Conservation (phyloP, 2,113 vertebrate species). For the Kryptolebias marmoratus region DNA sequence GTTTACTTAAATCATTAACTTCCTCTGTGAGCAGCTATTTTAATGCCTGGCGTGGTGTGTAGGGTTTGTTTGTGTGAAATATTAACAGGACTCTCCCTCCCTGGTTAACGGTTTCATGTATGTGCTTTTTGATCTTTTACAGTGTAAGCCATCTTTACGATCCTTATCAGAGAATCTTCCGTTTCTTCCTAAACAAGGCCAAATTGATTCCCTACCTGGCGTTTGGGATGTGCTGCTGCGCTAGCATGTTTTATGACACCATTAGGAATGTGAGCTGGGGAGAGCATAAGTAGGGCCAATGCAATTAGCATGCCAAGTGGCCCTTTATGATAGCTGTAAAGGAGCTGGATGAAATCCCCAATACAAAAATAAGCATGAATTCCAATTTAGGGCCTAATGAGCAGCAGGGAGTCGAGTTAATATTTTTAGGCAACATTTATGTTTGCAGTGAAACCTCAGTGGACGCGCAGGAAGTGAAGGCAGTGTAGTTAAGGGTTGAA, state of each 20-base stretch:
- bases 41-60: slow-evolving; percentile 38
- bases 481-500: slow-evolving; percentile 65
- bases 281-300: slow-evolving; percentile 74
- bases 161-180: slow-evolving; percentile 70
- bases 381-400: slow-evolving; percentile 74
- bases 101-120: slow-evolving; percentile 28
- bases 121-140: slow-evolving; percentile 47
- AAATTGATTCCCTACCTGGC: slow-evolving; percentile 74
- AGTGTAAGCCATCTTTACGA: slow-evolving; percentile 51
- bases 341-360: slow-evolving; percentile 67
- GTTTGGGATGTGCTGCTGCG: slow-evolving; percentile 70
- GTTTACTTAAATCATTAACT: slow-evolving; percentile 63
- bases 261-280: slow-evolving; percentile 77
- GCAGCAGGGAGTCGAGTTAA: slow-evolving; percentile 66
- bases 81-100: slow-evolving; percentile 11
- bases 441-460: slow-evolving; percentile 60
- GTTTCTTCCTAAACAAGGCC: slow-evolving; percentile 76
- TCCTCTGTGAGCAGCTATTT: slow-evolving; percentile 44
- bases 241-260: slow-evolving; percentile 80
- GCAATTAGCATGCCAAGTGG: slow-evolving; percentile 81
- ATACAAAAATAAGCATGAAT: slow-evolving; percentile 75
- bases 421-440: slow-evolving; percentile 75
- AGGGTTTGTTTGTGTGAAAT: not conserved
- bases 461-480: slow-evolving; percentile 57
- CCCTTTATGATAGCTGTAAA: slow-evolving; percentile 78